Conservation (phyloP, 2,797 vertebrate genomes). For the Hephaestus fuliginosus region DNA sequence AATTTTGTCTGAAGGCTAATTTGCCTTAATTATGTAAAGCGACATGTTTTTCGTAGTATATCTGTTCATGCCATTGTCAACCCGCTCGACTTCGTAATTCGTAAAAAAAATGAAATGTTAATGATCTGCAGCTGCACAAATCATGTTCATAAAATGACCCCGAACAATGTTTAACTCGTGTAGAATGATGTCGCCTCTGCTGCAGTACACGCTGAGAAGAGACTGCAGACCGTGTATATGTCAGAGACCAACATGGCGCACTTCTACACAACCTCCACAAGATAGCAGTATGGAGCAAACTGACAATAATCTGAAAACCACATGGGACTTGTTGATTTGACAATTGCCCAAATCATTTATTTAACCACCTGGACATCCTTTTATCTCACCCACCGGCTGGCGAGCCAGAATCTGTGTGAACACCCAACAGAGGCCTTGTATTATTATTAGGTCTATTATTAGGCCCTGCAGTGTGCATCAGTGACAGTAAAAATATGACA, state of each 20-base stretch:
- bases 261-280: constrained; percentile 11
- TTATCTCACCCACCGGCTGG: background rate
- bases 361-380: background rate
- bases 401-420: background rate
- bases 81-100: background rate
- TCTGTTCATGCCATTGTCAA: background rate
- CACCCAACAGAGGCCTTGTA: background rate
- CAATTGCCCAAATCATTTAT: background rate
- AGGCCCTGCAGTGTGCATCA: background rate
- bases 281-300: constrained; percentile 13
- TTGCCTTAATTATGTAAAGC: too few species aligned
- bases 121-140: background rate
- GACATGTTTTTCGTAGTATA: background rate
- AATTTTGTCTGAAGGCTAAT: rapidly evolving
- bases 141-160: background rate
- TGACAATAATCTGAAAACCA: background rate
- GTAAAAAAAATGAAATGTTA: too few species aligned
- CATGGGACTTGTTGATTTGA: background rate
- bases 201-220: too few species aligned
- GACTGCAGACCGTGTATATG: background rate
- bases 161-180: background rate
- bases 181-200: too few species aligned
- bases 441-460: background rate
- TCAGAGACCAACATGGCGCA: background rate
- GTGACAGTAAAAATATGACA: background rate